phyloP scores from a whole-genome alignment of 2,113 vertebrate genomes.

The Puma concolor region DNA sequence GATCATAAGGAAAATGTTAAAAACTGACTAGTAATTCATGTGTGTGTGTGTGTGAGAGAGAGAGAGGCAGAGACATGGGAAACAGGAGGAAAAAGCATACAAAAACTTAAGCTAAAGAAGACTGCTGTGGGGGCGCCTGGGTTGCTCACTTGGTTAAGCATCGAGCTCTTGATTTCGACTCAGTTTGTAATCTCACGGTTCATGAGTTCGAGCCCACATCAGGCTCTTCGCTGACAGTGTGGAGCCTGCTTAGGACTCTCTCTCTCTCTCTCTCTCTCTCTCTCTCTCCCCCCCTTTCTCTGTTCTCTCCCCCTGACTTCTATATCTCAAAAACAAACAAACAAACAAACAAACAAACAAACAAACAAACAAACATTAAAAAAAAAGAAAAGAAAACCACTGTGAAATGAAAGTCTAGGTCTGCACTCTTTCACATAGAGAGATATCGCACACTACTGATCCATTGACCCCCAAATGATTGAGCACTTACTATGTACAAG shows the following conservation, averaged over 20 bases:
- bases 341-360: too few relatives aligned
- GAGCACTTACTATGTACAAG: neutral
- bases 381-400: conserved; percentile 3
- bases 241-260: too few relatives aligned
- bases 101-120: conserved; percentile 40
- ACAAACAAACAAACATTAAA: too few relatives aligned
- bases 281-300: too few relatives aligned
- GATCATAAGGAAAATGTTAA: neutral
- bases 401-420: neutral
- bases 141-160: too few relatives aligned
- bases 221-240: too few relatives aligned
- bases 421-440: neutral
- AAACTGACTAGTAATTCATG: neutral
- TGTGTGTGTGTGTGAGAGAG: neutral
- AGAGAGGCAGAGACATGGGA: neutral
- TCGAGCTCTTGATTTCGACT: too few relatives aligned
- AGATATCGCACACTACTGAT: neutral
- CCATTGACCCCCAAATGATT: conserved; percentile 1
- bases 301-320: too few relatives aligned
- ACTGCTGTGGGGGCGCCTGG: neutral
- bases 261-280: too few relatives aligned
- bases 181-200: too few relatives aligned
- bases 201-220: too few relatives aligned
- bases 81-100: neutral
- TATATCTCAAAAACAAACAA: too few relatives aligned